These are phyloP conservation scores for Cryptomyrus ogoouensis DNA, from an alignment of 2,113 vertebrate species.

Conservation along the genomic window DNA sequence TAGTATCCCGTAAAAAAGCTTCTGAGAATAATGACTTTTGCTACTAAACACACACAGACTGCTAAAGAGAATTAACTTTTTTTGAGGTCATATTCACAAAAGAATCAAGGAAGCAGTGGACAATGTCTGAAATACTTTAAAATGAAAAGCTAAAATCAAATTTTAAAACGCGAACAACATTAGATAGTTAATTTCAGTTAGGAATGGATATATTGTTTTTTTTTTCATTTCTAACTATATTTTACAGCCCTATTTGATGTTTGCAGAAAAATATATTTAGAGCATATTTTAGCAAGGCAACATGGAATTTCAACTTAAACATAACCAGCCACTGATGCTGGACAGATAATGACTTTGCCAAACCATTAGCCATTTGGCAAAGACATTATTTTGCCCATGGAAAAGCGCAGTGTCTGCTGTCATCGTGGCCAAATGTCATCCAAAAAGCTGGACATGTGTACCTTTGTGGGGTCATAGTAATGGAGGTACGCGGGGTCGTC, in stretches of 20 bases:
- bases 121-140: not conserved
- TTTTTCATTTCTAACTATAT: not conserved
- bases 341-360: not conserved
- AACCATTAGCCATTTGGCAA: not conserved
- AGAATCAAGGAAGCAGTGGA: not conserved
- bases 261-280: not conserved
- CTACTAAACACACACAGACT: not conserved
- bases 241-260: not conserved
- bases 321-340: not conserved
- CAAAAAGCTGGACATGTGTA: constrained; percentile 11
- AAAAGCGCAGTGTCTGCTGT: not conserved
- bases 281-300: not conserved
- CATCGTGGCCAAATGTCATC: not conserved
- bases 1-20: not conserved
- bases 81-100: not conserved
- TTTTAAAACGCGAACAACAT: not conserved
- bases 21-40: not conserved
- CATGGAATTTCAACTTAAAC: not conserved
- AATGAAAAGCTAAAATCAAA: not conserved
- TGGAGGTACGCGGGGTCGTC: constrained; percentile 93
- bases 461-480: constrained; percentile 91
- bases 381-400: not conserved
- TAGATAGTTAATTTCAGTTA: not conserved
- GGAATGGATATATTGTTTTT: not conserved
- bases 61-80: not conserved